These are phyloP conservation scores for Forbesichthys agassizii DNA, from an alignment of 2,113 vertebrate genomes.

Conservation along the genomic window DNA sequence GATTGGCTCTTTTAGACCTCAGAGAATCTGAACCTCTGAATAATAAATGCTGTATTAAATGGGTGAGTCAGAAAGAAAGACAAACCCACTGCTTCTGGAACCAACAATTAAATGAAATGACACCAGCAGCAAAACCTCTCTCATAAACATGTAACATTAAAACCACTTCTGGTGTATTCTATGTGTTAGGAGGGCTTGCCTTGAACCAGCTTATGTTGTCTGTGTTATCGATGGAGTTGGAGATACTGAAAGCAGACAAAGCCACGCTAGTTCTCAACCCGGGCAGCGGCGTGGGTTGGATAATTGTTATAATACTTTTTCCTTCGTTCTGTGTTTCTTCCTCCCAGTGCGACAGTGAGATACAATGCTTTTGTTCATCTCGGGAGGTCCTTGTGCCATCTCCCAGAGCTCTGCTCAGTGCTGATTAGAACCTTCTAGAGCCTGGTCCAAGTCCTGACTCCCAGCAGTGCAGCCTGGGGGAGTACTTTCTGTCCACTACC, in stretches of 20 bases:
- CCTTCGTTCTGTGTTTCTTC: slow-evolving; percentile 38
- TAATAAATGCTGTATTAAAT: slow-evolving; percentile 7
- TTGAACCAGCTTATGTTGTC: background rate
- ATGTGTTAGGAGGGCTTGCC: slow-evolving; percentile 25
- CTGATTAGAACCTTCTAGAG: slow-evolving; percentile 63
- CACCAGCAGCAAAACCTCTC: background rate
- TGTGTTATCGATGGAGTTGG: slow-evolving; percentile 27
- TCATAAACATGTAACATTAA: no score
- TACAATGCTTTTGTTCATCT: slow-evolving; percentile 55
- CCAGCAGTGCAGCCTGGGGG: slow-evolving; percentile 39
- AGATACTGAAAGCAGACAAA: slow-evolving; percentile 49
- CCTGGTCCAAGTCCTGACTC: slow-evolving; percentile 54
- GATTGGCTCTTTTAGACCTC: slow-evolving; percentile 36
- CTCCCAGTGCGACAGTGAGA: slow-evolving; percentile 18
- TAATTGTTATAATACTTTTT: slow-evolving; percentile 50
- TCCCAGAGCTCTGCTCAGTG: slow-evolving; percentile 42
- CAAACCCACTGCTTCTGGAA: background rate
- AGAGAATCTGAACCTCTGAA: slow-evolving; percentile 22
- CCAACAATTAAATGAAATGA: background rate
- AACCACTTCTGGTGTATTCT: no score
- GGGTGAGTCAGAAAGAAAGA: background rate
- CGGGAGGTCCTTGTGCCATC: slow-evolving; percentile 50
- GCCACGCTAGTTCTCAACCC: slow-evolving; percentile 44
- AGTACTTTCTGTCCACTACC: slow-evolving; percentile 31
- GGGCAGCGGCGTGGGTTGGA: slow-evolving; percentile 59